Base-by-base conservation (phyloP, 2,888 invertebrate species). In the Microctonus aethiopoides region DNA sequence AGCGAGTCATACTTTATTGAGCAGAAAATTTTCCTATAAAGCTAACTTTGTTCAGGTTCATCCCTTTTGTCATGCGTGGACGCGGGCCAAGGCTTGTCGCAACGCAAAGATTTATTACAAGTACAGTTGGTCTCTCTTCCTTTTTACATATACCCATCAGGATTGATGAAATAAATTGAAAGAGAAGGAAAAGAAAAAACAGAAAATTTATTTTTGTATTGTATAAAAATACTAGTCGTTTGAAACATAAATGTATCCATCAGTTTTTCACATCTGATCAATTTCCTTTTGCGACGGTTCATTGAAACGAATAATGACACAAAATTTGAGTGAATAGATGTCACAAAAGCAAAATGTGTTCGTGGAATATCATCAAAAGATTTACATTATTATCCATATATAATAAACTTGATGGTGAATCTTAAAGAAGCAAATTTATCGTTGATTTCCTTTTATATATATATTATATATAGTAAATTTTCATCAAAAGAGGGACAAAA, bases 1-100 rank as follows among this genome's bases (percentile, higher is more conserved):
- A 67, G 41, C 78, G 75, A 80, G 76, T 79, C 79, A 78, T 80
- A 84, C 74, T 84, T 85, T 85, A 85, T 85, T 85, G 84, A 80
- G 82, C 83, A 85, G 85, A 85, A 85, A 85, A 85, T 85, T 84
- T 78, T 79, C 79, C 83, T 80, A 83, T 84, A 83, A 84, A 83
- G 79, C 77, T 81, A 80, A 80, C 79, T 81, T 71, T 78, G 79
- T 78, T 74, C 79, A 74, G 76, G 74, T 62, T 70, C 74, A 76
- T 77, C 70, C 64, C 68, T 63, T 66, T 66, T 68, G 67, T 61
- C 66, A 65, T 66, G 75, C 62, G 63, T 72, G 72, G 72, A 72
- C 52, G 32, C 63, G 70, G 68, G 74, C 72, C 75, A 74, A 72
- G 51, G 71, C 26, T 71, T 69, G 67, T 70, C 62, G 70, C 72